Conservation (phyloP, 2,113 vertebrate species). For the Mystacornis crossleyi region DNA sequence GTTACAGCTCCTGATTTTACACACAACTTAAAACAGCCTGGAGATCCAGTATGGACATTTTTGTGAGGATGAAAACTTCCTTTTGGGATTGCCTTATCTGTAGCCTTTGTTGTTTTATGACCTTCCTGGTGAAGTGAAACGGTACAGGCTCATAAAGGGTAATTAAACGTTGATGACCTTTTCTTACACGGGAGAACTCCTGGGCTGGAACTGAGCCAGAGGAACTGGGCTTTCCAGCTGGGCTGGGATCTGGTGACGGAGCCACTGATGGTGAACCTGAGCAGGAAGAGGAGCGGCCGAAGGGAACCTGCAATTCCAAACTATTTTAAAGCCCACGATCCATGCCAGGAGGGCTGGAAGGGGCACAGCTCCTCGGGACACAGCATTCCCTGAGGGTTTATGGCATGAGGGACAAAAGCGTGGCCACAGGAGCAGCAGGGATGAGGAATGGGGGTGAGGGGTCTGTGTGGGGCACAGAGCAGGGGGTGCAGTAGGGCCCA, state of each 20-base stretch:
- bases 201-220: not conserved
- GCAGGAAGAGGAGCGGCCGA: not conserved
- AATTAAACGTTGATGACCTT: not conserved
- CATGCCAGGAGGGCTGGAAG: not conserved
- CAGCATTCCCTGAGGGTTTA: not conserved
- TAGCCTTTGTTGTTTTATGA: not conserved
- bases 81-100: not conserved
- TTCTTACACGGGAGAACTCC: not conserved
- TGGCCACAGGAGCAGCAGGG: not conserved
- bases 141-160: not conserved
- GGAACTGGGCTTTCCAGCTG: not conserved
- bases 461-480: not conserved
- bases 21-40: not conserved
- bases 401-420: not conserved
- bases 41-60: not conserved
- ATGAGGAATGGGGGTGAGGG: not conserved
- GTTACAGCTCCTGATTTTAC: not conserved
- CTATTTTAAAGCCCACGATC: not conserved
- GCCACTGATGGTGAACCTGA: not conserved
- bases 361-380: not conserved
- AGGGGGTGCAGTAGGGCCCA: not conserved
- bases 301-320: not conserved
- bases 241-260: not conserved
- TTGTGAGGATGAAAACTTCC: not conserved
- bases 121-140: not conserved